Evolutionary conservation across 1,140 invertebrate species (phyloP), one percentile per base, ranked within the genome.

Genomic region (Helicorthomorpha holstii): DNA sequence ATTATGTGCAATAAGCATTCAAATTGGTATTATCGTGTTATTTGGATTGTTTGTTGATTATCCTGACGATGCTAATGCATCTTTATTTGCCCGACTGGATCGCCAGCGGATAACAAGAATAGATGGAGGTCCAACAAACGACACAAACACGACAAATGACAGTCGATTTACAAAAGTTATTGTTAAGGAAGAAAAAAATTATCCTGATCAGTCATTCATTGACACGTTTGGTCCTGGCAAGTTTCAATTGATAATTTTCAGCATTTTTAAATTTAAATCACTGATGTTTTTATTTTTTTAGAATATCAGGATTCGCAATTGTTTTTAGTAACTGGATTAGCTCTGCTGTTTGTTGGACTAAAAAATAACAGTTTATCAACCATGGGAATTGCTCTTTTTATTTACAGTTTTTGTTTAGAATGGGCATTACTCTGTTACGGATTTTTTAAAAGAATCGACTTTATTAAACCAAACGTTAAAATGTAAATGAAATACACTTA

Each of bases 361-460:
- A 7, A 16, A 34, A 34, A 16, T 7, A 34, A 7, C 29, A 34
- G 16, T 34, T 34, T 34, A 16, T 7, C 29, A 7, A 67, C 70
- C 21, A 63, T 75, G 19, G 66, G 70, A 3, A 54, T 74, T 23
- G 75, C 73, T 54, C 59, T 76, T 43, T 58, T 96, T 2, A 63
- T 94, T 12, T 78, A 75, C 0, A 77, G 82, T 0, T 62, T 90
- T 3, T 73, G 80, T 14, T 68, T 89, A 16, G 85, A 92, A 66
- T 89, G 86, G 75, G 77, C 82, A 1, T 67, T 87, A 7, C 65
- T 92, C 0, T 83, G 82, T 63, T 75, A 82, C 53, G 81, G 81
- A 0, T 76, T 85, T 57, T 76, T 79, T 56, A 67, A 81, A n/a
- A n/a, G 49, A 72, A 83, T 64, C 67, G 75, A 43, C 63, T 74